Percentiles rank a stretch among this genome's conserved stretches.
phyloP scores from a whole-genome alignment of 2,113 vertebrate genomes.

The Vanacampus margaritifer region DNA sequence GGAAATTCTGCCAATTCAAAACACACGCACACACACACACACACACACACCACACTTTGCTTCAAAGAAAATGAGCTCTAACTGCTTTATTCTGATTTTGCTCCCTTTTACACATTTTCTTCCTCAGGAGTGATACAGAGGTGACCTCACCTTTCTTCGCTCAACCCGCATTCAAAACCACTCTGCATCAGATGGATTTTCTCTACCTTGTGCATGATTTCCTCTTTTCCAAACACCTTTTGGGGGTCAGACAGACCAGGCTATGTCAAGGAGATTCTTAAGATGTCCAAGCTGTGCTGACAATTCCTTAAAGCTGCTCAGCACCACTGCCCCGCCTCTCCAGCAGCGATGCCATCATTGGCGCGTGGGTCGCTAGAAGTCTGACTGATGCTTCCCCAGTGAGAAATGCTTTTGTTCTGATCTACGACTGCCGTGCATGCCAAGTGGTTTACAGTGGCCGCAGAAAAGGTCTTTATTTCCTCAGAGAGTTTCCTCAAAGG shows the following conservation, averaged over 20 bases:
- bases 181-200: constrained; percentile 36
- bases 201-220: constrained; percentile 29
- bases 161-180: constrained; percentile 34
- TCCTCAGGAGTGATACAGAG: constrained; percentile 13
- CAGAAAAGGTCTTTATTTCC: constrained; percentile 12
- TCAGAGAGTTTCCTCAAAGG: constrained; percentile 38
- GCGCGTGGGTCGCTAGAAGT: not conserved
- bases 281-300: constrained; percentile 22
- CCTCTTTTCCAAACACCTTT: constrained; percentile 37
- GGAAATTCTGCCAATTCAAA: not conserved
- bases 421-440: constrained; percentile 12
- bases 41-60: no score
- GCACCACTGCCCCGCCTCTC: not conserved
- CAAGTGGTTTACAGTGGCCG: constrained; percentile 7
- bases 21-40: no score
- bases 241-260: constrained; percentile 14
- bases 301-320: constrained; percentile 13
- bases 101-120: constrained; percentile 1
- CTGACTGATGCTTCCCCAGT: not conserved
- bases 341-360: not conserved
- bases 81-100: not conserved
- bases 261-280: constrained; percentile 35
- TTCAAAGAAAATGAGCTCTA: constrained; percentile 1
- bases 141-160: constrained; percentile 12
- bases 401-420: constrained; percentile 11